Evolutionary conservation across 2,888 invertebrate genomes (phyloP).

Genomic region (Dryadula phaetusa): DNA sequence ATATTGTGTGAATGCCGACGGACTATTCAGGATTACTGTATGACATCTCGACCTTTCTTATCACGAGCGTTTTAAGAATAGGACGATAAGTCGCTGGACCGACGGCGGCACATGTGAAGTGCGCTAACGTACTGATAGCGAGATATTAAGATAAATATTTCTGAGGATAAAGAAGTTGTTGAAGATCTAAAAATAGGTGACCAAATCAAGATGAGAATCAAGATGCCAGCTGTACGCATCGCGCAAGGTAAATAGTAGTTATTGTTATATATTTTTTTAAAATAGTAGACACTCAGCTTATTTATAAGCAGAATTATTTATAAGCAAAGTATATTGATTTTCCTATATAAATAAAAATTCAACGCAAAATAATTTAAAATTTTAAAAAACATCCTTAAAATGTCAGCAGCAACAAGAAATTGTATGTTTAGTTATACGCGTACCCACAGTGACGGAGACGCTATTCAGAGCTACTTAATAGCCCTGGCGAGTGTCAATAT

Average conservation of each 20-base stretch:
- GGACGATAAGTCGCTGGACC: slow-evolving; percentile 78
- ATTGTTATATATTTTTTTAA: no score
- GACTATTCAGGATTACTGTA: slow-evolving; percentile 68
- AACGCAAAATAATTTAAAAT: not conserved
- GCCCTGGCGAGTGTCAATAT: slow-evolving; percentile 69
- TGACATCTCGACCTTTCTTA: slow-evolving; percentile 70
- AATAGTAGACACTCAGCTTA: no score
- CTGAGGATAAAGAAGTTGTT: slow-evolving; percentile 72
- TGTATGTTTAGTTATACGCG: slow-evolving; percentile 30
- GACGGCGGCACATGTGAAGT: slow-evolving; percentile 82
- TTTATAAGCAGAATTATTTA: no score
- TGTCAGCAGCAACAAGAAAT: slow-evolving; percentile 28
- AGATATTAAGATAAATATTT: slow-evolving; percentile 74
- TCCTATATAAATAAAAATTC: no score
- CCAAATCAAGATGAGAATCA: slow-evolving; percentile 96
- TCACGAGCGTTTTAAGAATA: slow-evolving; percentile 70
- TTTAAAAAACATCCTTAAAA: slow-evolving; percentile 10
- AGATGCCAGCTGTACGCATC: slow-evolving; percentile 98
- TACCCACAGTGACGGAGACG: slow-evolving; percentile 52
- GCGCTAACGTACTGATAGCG: slow-evolving; percentile 70
- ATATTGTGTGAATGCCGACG: slow-evolving; percentile 65
- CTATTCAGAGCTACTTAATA: slow-evolving; percentile 82
- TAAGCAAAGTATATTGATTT: no score
- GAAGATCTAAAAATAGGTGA: slow-evolving; percentile 83
- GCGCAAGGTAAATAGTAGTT: slow-evolving; percentile 92